These are phyloP conservation scores for Anguilla marmorata DNA, from an alignment of 2,797 vertebrate species.

Conservation along the genomic window DNA sequence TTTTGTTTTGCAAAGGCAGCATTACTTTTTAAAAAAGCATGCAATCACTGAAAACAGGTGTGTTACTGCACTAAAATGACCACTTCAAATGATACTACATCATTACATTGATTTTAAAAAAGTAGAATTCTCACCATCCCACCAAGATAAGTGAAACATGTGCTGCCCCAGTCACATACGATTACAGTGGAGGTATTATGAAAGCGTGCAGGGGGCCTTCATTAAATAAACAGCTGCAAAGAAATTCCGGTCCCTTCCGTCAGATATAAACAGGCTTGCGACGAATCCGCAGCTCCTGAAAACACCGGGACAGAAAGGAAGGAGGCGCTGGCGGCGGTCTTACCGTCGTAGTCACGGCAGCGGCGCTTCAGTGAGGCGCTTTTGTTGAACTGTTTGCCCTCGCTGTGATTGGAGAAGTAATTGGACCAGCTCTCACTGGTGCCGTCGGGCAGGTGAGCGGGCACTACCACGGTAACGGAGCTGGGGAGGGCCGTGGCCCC, in stretches of 20 bases:
- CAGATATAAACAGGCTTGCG: neutral
- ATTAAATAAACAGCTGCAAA: neutral
- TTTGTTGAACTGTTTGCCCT: slow-evolving; percentile 83
- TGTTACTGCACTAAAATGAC: neutral
- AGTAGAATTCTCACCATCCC: neutral
- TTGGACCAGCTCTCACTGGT: slow-evolving; percentile 97
- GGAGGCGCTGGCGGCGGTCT: slow-evolving; percentile 30
- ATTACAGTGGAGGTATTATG: neutral
- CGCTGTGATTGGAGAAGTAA: slow-evolving; percentile 83
- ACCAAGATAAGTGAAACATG: neutral
- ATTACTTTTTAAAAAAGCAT: neutral
- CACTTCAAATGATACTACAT: neutral
- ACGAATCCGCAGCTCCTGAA: neutral
- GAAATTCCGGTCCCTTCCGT: no score
- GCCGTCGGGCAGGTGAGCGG: slow-evolving; percentile 91
- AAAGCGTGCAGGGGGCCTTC: neutral
- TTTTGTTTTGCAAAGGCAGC: neutral
- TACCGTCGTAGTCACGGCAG: slow-evolving; percentile 97
- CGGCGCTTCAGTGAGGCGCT: slow-evolving; percentile 83
- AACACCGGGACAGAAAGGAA: neutral
- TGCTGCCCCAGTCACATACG: neutral
- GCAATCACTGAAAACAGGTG: neutral
- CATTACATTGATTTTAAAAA: neutral
- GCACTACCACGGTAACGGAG: slow-evolving; percentile 81
- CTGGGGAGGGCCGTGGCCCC: slow-evolving; percentile 79